Evolutionary conservation across 1,140 invertebrate species (phyloP).

Genomic region (Leptinotarsa undecemlineata): DNA sequence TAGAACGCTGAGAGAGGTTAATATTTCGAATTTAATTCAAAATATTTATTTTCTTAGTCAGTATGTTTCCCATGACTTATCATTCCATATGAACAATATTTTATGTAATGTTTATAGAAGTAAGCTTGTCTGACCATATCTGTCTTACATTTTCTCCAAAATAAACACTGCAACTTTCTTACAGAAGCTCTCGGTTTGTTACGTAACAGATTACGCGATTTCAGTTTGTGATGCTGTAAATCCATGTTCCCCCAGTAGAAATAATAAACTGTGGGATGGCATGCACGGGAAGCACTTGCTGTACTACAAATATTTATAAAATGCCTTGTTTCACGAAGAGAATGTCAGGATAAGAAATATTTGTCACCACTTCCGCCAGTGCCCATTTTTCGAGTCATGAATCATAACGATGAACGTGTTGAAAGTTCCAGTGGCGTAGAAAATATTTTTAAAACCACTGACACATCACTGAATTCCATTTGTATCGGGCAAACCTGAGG

Average conservation of each 20-base stretch:
- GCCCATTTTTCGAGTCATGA: slow-evolving; percentile 5
- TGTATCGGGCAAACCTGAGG: too few species aligned
- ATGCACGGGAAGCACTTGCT: background rate
- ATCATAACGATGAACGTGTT: background rate
- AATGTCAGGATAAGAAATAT: slow-evolving; percentile 6
- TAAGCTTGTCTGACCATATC: background rate
- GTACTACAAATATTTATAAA: slow-evolving; percentile 4
- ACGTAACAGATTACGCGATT: background rate
- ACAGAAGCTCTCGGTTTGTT: background rate
- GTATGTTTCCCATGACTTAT: too few species aligned
- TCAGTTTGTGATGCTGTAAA: background rate
- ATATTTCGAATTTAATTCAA: too few species aligned
- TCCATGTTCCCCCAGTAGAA: background rate
- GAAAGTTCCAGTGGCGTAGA: background rate
- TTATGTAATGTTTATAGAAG: background rate
- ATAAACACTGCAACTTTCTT: background rate
- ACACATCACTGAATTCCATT: too few species aligned
- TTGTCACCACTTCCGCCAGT: slow-evolving; percentile 5
- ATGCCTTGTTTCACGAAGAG: slow-evolving; percentile 1
- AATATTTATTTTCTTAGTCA: too few species aligned
- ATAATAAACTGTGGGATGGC: background rate
- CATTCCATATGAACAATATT: background rate
- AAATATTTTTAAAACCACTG: background rate
- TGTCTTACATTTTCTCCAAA: background rate
- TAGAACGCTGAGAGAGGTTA: too few species aligned